phyloP scores from a whole-genome alignment of 2,113 vertebrate species.

The Rissa tridactyla region DNA sequence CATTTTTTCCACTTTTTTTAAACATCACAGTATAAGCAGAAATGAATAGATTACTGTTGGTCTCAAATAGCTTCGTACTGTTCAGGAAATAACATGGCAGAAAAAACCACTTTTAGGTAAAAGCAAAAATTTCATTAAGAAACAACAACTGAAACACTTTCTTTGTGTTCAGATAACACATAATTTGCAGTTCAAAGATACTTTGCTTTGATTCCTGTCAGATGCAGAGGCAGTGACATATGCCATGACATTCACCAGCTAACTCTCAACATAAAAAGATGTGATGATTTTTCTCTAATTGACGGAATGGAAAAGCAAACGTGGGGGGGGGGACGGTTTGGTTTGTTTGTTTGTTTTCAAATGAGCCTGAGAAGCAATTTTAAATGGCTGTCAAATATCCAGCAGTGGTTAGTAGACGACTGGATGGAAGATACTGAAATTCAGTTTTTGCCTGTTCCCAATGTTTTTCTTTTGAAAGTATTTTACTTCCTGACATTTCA shows the following conservation, averaged over 20 bases:
- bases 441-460: background rate
- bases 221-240: background rate
- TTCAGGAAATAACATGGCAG: background rate
- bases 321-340: background rate
- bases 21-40: background rate
- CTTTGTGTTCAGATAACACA: background rate
- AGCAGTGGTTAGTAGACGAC: background rate
- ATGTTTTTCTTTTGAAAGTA: background rate
- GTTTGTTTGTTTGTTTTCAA: background rate
- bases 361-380: background rate
- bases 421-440: background rate
- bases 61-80: background rate
- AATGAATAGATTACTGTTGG: background rate
- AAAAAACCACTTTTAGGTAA: background rate
- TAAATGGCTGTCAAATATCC: background rate
- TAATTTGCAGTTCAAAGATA: conserved; percentile 20
- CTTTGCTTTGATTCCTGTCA: conserved; percentile 33
- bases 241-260: background rate
- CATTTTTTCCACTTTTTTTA: background rate
- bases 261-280: background rate
- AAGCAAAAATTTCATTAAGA: background rate
- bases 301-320: background rate
- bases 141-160: background rate
- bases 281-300: conserved; percentile 7
- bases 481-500: background rate